phyloP scores from a whole-genome alignment of 1,140 invertebrate genomes.

The Sitobion miscanthi region DNA sequence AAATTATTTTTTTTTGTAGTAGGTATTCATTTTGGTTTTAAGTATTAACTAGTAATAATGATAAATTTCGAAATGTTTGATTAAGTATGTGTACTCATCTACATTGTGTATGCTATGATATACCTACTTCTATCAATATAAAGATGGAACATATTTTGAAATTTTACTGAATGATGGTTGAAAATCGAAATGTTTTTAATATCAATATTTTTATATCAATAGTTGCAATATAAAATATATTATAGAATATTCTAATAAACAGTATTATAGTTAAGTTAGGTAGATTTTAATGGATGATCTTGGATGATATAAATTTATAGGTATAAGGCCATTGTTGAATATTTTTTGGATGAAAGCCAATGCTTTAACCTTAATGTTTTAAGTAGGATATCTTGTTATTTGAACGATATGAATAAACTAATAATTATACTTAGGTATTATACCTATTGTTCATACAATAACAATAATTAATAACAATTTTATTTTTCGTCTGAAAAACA shows the following conservation, averaged over 20 bases:
- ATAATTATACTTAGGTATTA: too few species aligned
- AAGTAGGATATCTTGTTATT: not conserved
- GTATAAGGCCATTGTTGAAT: slow-evolving; percentile 1
- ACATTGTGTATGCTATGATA: too few species aligned
- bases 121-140: not conserved
- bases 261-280: not conserved
- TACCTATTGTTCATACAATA: too few species aligned
- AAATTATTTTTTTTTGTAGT: not conserved
- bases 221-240: not conserved
- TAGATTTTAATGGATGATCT: too few species aligned
- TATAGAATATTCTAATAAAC: slow-evolving; percentile 4
- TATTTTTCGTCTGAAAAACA: not conserved
- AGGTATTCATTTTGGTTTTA: not conserved
- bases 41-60: not conserved
- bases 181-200: not conserved
- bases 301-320: not conserved
- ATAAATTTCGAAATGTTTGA: not conserved
- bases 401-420: too few species aligned
- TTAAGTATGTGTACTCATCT: not conserved
- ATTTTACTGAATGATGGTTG: not conserved
- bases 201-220: not conserved
- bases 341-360: not conserved
- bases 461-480: too few species aligned
- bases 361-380: not conserved
- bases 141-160: not conserved